A percentile compares a stretch with the other conserved stretches of the same genome.
phyloP scores from a whole-genome alignment of 2,888 invertebrate genomes.

The Ectemnius lituratus region DNA sequence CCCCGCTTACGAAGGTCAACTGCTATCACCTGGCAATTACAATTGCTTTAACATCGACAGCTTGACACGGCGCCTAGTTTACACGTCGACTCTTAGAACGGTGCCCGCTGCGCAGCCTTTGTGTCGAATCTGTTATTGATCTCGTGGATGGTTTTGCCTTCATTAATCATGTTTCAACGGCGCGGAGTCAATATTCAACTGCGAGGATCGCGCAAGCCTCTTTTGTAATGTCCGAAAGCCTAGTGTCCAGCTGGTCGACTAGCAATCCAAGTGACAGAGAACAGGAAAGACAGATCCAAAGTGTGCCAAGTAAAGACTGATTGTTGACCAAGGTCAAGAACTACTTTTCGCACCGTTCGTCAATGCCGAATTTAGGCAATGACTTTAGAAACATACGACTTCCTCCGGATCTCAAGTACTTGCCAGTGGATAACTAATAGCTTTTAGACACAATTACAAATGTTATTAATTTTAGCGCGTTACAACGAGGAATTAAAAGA shows the following conservation, averaged over 20 bases:
- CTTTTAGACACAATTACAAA: too few species aligned
- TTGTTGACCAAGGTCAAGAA: not conserved
- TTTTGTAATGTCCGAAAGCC: not conserved
- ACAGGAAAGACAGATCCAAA: not conserved
- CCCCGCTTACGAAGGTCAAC: constrained; percentile 63
- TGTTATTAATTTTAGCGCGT: too few species aligned
- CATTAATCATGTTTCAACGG: not conserved
- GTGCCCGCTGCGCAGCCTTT: constrained; percentile 12
- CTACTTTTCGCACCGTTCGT: too few species aligned
- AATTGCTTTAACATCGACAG: constrained; percentile 49
- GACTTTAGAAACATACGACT: too few species aligned
- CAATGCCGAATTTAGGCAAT: too few species aligned
- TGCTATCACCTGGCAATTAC: constrained; percentile 62
- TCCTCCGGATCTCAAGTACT: too few species aligned
- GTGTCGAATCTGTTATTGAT: constrained; percentile 8
- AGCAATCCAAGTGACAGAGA: not conserved
- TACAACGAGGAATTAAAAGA: too few species aligned
- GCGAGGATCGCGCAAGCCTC: not conserved
- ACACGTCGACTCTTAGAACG: constrained; percentile 9
- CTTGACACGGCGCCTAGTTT: constrained; percentile 18
- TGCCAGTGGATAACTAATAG: too few species aligned
- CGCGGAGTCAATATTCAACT: not conserved
- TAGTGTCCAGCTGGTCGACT: not conserved
- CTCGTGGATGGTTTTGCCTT: not conserved
- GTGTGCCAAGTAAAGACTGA: not conserved